These are phyloP conservation scores for Noctua fimbriata DNA, from an alignment of 2,888 invertebrate genomes.

Conservation along the genomic window DNA sequence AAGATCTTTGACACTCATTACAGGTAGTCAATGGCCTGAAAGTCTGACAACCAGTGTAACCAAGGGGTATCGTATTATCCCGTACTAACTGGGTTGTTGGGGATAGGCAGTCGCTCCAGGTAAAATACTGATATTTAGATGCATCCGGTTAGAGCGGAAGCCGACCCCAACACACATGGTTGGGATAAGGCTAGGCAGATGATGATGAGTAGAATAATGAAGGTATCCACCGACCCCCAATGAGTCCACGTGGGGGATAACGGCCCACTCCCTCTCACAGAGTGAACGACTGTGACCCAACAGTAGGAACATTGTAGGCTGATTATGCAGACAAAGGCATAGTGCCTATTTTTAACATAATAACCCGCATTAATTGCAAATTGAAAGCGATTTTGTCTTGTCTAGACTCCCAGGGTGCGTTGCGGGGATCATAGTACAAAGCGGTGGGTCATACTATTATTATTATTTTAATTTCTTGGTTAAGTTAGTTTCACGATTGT, in stretches of 20 bases:
- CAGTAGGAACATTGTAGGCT: too few relatives aligned
- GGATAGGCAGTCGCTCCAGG: not conserved
- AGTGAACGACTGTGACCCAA: not conserved
- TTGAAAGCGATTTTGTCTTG: too few relatives aligned
- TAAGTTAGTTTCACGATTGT: too few relatives aligned
- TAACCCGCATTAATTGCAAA: too few relatives aligned
- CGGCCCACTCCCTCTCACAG: not conserved
- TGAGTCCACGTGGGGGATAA: not conserved
- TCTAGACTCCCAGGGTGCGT: too few relatives aligned
- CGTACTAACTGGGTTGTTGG: not conserved
- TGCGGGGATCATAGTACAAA: too few relatives aligned
- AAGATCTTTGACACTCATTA: not conserved
- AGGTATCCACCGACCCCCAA: not conserved
- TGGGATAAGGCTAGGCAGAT: not conserved
- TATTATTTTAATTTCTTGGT: too few relatives aligned
- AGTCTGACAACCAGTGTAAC: not conserved
- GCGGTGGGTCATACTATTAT: too few relatives aligned
- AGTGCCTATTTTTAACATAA: too few relatives aligned
- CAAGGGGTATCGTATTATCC: not conserved
- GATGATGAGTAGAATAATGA: not conserved
- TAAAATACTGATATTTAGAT: too few relatives aligned
- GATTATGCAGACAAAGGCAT: too few relatives aligned
- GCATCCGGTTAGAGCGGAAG: not conserved
- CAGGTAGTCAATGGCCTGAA: not conserved
- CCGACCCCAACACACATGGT: not conserved